Base-by-base conservation (phyloP, 2,113 vertebrate genomes). In the Lamprotornis superbus region DNA sequence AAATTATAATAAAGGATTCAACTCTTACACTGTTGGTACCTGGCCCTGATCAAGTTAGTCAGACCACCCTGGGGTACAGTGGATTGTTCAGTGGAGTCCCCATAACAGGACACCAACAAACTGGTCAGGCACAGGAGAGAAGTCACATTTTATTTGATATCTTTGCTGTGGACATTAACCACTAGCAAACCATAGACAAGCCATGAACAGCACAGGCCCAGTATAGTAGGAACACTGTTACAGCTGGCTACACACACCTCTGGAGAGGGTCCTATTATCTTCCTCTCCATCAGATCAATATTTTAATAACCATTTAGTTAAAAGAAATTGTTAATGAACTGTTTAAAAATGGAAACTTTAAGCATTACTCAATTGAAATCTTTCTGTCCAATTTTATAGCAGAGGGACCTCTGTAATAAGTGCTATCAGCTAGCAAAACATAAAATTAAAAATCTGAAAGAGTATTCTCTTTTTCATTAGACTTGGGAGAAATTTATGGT, bases 261-360 rank as follows among this genome's bases (percentile, higher is more conserved):
- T 87, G 25, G 22, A 87, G 44, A 82, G 65, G 11, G 12, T 68
- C 61, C 44, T 95, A 52, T n/a, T n/a, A n/a, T n/a, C n/a, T n/a
- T n/a, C n/a, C n/a, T n/a, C n/a, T n/a, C n/a, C n/a, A n/a, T n/a
- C n/a, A n/a, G n/a, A n/a, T n/a, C n/a, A n/a, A 71, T 20, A 75
- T 56, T 90, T 91, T 76, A 87, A 79, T 79, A 93, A 79, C 15
- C 5, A 61, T 57, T 94, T 91, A 60, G 90, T 61, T 73, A 53
- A 84, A 92, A 86, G 6, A 92, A 87, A 76, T 33, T 71, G 28
- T 64, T 82, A 85, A 87, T 61, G 18, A 93, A 65, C 33, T 53
- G 15, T 31, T 94, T 79, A 84, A 8, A 89, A 69, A 52, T 27
- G 5, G 24, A 87, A 95, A 56, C 25, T 37, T 67, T 16, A 64